Base-by-base conservation (phyloP, 2,797 vertebrate genomes). In the Gastrophryne carolinensis region DNA sequence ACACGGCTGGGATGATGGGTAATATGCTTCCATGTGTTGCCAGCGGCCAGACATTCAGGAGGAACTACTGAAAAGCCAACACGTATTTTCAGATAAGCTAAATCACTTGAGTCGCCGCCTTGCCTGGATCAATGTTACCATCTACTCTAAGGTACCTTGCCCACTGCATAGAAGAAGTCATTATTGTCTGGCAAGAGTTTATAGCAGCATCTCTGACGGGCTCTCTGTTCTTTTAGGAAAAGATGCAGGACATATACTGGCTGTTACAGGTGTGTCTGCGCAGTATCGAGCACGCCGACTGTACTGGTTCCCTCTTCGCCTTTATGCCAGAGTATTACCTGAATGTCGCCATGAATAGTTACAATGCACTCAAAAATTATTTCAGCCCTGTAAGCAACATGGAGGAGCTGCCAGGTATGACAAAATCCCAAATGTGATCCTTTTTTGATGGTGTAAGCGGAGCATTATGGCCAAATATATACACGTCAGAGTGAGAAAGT, bases 341-440 rank as follows among this genome's bases (percentile, higher is more conserved):
- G 88, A 98, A 91, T 0, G 97, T 98, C 71, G 96, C 95, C 86
- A 98, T 99, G 95, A 98, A 98, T 77, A 96, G 96, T 52, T 99
- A 99, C 90, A 99, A 95, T 1, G 94, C 97, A 56, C 94, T 99
- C 52, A 98, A 98, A 89, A 99, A 98, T 88, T 99, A 99, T 88
- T 99, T 99, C 83, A 95, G 96, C 80, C 95, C 96, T 0, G 93
- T 95, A 23, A 95, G 95, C 88, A 89, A 89, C 91, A 96, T 98
- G 94, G 96, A 98, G 58, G 94, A 98, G 21, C 94, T 99, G 2
- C 94, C 95, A 87, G 97, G 97, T 99, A 50, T 12, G 13, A 5
- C 30, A 47, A n/a, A 4, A 15, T 50, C 29, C 12, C 3, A 12
- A 6, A 5, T 5, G 1, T 10, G 5, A 13, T 17, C 3, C 10